These are phyloP conservation scores for Leptoclinus maculatus DNA, from an alignment of 2,797 vertebrate genomes.

Conservation along the genomic window DNA sequence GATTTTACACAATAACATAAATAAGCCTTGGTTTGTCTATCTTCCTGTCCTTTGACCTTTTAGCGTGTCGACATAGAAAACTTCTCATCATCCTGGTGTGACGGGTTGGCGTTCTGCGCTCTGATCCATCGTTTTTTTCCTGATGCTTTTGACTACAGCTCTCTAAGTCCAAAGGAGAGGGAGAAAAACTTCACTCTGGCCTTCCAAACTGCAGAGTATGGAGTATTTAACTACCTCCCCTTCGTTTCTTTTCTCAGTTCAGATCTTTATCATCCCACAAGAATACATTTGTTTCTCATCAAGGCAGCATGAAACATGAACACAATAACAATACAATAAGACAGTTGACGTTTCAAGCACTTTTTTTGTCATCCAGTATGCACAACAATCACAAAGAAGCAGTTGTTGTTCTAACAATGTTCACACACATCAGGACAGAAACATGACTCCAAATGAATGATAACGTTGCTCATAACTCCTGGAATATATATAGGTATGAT, in stretches of 20 bases:
- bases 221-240: background rate
- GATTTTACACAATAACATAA: background rate
- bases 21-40: background rate
- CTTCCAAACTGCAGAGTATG: constrained; percentile 95
- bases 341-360: background rate
- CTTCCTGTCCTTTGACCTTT: constrained; percentile 23
- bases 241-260: background rate
- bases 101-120: constrained; percentile 97
- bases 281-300: background rate
- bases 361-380: background rate
- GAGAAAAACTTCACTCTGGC: constrained; percentile 96
- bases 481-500: background rate
- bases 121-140: constrained; percentile 97
- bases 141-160: constrained; percentile 92
- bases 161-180: constrained; percentile 89
- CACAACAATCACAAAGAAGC: background rate
- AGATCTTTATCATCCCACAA: background rate
- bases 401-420: background rate
- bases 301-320: background rate
- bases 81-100: constrained; percentile 97
- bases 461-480: background rate
- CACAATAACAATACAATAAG: constrained; percentile 1
- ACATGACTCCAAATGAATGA: background rate
- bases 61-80: constrained; percentile 96
- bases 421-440: background rate